Evolutionary conservation across 2,113 vertebrate genomes (phyloP).

Genomic region (Alethe diademata): DNA sequence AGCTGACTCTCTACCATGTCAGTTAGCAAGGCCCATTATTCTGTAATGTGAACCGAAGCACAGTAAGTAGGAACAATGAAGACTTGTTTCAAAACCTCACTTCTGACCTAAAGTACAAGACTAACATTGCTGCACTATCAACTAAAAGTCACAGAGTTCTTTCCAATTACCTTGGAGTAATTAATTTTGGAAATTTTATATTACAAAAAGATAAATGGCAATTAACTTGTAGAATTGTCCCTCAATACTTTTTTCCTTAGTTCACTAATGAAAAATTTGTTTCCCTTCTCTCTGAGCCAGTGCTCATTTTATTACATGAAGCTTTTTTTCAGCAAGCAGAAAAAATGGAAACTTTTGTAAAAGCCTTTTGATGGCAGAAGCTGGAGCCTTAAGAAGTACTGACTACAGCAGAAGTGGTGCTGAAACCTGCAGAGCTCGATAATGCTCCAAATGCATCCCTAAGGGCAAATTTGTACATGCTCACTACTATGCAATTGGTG

Average conservation of each 20-base stretch:
- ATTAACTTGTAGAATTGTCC: background rate
- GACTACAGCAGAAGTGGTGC: background rate
- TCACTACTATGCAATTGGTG: background rate
- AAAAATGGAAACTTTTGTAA: background rate
- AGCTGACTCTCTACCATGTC: background rate
- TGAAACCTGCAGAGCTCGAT: background rate
- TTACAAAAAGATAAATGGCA: background rate
- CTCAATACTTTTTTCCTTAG: background rate
- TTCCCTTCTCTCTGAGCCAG: conserved; percentile 28
- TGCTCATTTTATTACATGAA: background rate
- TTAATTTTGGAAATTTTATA: background rate
- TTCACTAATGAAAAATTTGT: background rate
- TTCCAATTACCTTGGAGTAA: background rate
- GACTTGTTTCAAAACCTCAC: background rate
- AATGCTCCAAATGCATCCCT: background rate
- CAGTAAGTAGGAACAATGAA: background rate
- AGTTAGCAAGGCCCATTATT: background rate
- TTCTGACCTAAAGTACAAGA: background rate
- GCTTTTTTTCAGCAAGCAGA: conserved; percentile 11
- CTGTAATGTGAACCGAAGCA: background rate
- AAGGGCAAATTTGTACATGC: background rate
- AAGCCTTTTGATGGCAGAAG: background rate
- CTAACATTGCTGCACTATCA: background rate
- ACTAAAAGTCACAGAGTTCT: background rate
- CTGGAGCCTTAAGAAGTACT: background rate